phyloP scores from a whole-genome alignment of 2,797 vertebrate species.

The Gymnopithys bicolor region DNA sequence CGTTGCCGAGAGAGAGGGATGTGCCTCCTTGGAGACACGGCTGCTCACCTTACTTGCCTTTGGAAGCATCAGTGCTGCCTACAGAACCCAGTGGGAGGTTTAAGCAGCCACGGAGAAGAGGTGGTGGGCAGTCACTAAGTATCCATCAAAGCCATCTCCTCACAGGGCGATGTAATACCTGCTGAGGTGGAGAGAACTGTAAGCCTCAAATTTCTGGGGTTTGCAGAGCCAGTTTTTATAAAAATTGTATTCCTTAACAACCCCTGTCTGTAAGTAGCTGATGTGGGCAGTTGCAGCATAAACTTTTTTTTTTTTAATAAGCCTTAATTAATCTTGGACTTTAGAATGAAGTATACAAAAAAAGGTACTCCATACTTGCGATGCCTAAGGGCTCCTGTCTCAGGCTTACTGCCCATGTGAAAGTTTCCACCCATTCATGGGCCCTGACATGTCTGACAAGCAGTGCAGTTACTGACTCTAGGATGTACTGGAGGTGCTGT shows the following conservation, averaged over 20 bases:
- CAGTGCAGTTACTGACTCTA: background rate
- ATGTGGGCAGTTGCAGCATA: background rate
- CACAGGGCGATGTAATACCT: background rate
- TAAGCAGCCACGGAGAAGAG: background rate
- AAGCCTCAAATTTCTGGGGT: background rate
- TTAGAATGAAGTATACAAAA: background rate
- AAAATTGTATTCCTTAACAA: background rate
- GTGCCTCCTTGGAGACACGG: background rate
- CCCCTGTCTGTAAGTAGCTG: background rate
- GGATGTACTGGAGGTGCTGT: background rate
- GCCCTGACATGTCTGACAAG: background rate
- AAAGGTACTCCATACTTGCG: background rate
- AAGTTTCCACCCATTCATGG: accelerated
- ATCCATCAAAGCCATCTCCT: background rate
- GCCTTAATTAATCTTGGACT: background rate
- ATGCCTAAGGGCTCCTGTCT: background rate
- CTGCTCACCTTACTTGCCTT: background rate
- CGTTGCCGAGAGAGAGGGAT: accelerated
- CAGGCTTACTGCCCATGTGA: background rate
- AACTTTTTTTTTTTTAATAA: background rate
- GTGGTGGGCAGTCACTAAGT: background rate
- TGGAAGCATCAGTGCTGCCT: background rate
- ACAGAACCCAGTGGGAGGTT: background rate
- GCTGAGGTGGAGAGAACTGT: background rate
- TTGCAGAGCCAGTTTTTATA: background rate